Conservation (phyloP, 2,888 invertebrate genomes). For the Caenorhabditis macrosperma region DNA sequence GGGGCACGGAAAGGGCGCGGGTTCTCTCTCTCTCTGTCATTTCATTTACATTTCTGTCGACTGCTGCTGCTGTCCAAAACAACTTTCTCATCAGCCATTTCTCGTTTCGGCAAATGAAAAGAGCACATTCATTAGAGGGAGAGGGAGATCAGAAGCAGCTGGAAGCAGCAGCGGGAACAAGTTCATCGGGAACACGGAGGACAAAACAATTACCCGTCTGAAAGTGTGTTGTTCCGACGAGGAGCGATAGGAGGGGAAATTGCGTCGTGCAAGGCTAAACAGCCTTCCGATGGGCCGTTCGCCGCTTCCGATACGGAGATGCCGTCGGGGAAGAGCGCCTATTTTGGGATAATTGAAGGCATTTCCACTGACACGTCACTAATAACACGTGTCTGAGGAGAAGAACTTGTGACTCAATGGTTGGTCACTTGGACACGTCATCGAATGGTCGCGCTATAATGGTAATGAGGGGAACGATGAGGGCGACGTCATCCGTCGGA, state of each 20-base stretch:
- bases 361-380: neutral
- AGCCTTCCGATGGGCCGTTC: neutral
- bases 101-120: neutral
- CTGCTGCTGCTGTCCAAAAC: no score
- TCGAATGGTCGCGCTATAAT: no score
- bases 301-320: neutral
- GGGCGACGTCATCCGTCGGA: no score
- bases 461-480: neutral
- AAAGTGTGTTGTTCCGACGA: neutral
- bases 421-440: neutral
- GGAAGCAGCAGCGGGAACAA: no score
- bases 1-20: no score
- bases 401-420: neutral
- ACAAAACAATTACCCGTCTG: neutral
- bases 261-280: neutral
- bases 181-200: neutral
- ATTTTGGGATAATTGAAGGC: neutral
- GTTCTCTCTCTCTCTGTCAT: neutral
- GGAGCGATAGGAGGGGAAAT: neutral
- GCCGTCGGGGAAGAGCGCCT: no score
- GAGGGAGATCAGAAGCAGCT: neutral
- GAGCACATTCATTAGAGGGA: neutral
- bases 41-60: neutral
- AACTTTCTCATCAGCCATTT: neutral
- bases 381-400: neutral